A percentile compares a stretch with the other conserved stretches of the same genome.
These are phyloP conservation scores for Otolemur garnettii DNA, from an alignment of 2,113 vertebrate species.

Conservation along the genomic window DNA sequence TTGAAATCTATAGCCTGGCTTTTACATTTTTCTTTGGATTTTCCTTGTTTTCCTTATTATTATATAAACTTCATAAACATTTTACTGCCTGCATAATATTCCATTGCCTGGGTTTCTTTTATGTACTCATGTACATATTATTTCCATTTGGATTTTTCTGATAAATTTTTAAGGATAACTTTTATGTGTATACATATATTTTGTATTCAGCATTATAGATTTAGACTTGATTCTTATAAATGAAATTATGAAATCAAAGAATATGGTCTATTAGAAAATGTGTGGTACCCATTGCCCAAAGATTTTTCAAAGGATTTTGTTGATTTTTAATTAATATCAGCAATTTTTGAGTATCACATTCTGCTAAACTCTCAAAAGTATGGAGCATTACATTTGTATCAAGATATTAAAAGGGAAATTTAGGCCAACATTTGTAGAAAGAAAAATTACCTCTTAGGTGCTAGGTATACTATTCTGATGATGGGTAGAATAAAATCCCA, in stretches of 20 bases:
- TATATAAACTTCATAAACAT: neutral
- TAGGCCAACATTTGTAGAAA: neutral
- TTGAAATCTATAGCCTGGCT: neutral
- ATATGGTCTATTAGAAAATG: slow-evolving; percentile 20
- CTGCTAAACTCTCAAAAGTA: neutral
- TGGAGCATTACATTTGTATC: neutral
- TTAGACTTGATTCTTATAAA: slow-evolving; percentile 30
- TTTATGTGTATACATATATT: neutral
- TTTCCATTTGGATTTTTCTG: neutral
- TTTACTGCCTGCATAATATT: slow-evolving; percentile 2
- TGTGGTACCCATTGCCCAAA: neutral
- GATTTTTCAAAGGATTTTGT: neutral
- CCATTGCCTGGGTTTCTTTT: neutral
- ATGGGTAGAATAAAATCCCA: too few species aligned
- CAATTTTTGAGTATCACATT: slow-evolving; percentile 10
- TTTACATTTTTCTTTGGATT: slow-evolving; percentile 12
- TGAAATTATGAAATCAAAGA: slow-evolving; percentile 17
- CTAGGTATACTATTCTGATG: too few species aligned
- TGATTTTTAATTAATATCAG: slow-evolving; percentile 14
- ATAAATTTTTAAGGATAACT: neutral
- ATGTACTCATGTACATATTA: neutral
- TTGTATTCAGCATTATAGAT: neutral
- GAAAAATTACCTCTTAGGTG: too few species aligned
- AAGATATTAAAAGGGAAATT: slow-evolving; percentile 44
- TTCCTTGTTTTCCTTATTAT: neutral